A percentile compares a stretch with the other conserved stretches of the same genome.
Conservation (phyloP, 2,113 vertebrate genomes). For the Myodes glareolus region DNA sequence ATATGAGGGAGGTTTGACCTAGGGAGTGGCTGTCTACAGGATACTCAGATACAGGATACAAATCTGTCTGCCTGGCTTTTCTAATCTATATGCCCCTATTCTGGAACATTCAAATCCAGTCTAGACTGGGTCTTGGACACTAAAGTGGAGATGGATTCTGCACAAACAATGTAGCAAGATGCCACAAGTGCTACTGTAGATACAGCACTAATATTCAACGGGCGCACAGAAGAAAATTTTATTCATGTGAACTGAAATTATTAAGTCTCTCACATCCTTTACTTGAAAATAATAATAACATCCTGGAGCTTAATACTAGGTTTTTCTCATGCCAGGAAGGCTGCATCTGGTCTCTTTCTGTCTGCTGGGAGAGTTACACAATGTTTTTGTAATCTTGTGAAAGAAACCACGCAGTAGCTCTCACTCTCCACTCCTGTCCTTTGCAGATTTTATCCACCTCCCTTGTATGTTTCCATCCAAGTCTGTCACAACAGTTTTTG, state of each 20-base stretch:
- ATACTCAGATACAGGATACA: no score
- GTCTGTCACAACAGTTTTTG: not conserved
- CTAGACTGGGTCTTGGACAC: not conserved
- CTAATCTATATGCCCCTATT: no score
- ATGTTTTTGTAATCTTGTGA: not conserved
- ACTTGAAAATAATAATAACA: not conserved
- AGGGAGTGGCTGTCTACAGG: no score
- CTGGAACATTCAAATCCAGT: no score
- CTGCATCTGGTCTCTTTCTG: not conserved
- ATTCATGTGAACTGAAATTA: not conserved
- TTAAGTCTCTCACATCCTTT: not conserved
- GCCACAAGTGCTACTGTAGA: not conserved
- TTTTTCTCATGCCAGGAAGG: not conserved
- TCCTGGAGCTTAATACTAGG: not conserved
- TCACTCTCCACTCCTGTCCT: not conserved
- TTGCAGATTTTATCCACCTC: not conserved
- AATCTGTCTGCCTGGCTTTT: no score
- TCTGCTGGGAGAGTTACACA: not conserved
- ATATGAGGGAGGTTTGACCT: no score
- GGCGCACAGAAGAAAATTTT: not conserved
- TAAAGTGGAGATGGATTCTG: not conserved
- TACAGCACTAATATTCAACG: not conserved
- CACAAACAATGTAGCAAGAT: not conserved
- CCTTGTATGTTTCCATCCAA: conserved; percentile 21
- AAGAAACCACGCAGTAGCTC: not conserved